These are phyloP conservation scores for Philereme vetulata DNA, from an alignment of 2,888 invertebrate species.

Conservation along the genomic window DNA sequence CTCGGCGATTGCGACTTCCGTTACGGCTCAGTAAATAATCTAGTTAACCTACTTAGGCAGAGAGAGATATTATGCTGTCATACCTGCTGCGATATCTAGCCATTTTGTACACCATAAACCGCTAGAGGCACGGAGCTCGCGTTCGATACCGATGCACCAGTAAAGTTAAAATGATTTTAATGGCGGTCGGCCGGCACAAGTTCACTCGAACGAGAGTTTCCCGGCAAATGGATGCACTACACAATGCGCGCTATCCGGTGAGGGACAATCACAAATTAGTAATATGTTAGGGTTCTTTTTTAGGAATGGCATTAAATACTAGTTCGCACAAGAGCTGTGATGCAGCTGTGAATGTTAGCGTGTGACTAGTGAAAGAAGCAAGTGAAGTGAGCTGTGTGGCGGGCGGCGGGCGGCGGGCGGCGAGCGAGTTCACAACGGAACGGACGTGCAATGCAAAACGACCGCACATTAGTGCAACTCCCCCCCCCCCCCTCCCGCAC, in stretches of 20 bases:
- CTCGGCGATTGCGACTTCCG: conserved; percentile 7
- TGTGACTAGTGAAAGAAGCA: conserved; percentile 70
- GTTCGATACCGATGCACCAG: conserved; percentile 40
- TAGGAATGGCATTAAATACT: conserved; percentile 17
- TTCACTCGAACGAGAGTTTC: conserved; percentile 6
- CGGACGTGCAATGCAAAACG: conserved; percentile 68
- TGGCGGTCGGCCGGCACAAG: conserved; percentile 3
- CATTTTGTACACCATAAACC: conserved; percentile 64
- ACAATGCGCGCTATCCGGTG: conserved; percentile 14
- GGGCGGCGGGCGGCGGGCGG: conserved; percentile 37
- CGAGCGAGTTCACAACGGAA: conserved; percentile 54
- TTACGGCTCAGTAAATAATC: conserved; percentile 1
- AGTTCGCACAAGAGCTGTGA: conserved; percentile 57
- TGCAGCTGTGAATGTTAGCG: conserved; percentile 79
- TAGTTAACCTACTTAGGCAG: neutral
- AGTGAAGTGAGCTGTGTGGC: conserved; percentile 49
- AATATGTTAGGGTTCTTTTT: conserved; percentile 8
- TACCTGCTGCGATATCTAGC: conserved; percentile 66
- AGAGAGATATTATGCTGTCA: conserved; percentile 8
- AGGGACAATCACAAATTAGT: conserved; percentile 4
- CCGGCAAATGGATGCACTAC: conserved; percentile 13
- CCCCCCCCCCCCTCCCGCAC: conserved; percentile 44
- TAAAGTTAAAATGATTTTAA: conserved; percentile 9
- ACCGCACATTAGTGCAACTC: conserved; percentile 43
- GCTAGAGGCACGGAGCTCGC: conserved; percentile 49